Conservation (phyloP, 2,797 vertebrate species). For the Hyperoplus lanceolatus region DNA sequence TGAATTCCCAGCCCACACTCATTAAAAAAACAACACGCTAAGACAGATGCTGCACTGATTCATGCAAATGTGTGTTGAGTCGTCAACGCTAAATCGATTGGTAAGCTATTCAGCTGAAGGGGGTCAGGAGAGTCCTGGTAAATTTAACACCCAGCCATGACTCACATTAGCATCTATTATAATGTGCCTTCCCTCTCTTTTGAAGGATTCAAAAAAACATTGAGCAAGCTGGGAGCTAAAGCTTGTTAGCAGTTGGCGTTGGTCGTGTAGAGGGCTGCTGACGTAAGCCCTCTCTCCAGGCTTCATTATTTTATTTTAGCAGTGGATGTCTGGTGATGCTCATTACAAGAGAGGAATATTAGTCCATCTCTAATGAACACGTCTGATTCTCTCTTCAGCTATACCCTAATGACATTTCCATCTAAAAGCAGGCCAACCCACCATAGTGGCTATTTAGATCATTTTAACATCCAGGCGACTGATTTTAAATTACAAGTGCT, state of each 20-base stretch:
- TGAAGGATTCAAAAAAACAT: not conserved
- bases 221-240: conserved; percentile 1
- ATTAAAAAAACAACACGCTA: conserved; percentile 65
- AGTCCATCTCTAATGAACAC: conserved; percentile 41
- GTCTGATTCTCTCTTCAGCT: conserved; percentile 13
- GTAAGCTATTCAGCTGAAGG: conserved; percentile 35
- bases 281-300: conserved; percentile 3
- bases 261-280: not conserved
- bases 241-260: conserved; percentile 7
- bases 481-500: not conserved
- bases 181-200: not conserved
- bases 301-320: conserved; percentile 29
- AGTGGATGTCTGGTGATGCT: conserved; percentile 31
- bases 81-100: conserved; percentile 52
- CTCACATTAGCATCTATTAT: not conserved
- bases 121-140: conserved; percentile 19
- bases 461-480: not conserved
- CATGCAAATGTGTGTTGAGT: conserved; percentile 67
- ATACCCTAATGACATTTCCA: conserved; percentile 24
- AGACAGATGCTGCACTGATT: conserved; percentile 73
- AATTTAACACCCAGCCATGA: conserved; percentile 14
- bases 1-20: conserved; percentile 71
- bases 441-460: conserved; percentile 7
- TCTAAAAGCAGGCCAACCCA: conserved; percentile 28
- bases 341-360: conserved; percentile 36